phyloP scores from a whole-genome alignment of 1,140 invertebrate species.

The Drosophila repletoides region DNA sequence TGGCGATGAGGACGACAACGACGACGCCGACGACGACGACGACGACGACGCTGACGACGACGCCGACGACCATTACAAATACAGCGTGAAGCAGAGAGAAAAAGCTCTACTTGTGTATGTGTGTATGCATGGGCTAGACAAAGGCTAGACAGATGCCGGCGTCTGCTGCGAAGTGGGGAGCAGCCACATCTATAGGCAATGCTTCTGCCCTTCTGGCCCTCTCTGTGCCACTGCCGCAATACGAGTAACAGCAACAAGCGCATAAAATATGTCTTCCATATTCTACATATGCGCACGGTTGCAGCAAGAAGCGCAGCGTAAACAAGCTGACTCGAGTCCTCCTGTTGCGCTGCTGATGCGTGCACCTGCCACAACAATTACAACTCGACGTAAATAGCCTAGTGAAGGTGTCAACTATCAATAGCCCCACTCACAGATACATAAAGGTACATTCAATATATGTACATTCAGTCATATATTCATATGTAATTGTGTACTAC shows the following conservation, averaged over 20 bases:
- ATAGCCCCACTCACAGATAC: no score
- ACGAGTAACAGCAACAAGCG: background rate
- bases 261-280: background rate
- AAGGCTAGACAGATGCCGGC: conserved; percentile 60
- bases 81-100: conserved; percentile 11
- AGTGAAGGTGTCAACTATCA: no score
- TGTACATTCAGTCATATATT: no score
- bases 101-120: conserved; percentile 8
- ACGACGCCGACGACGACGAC: conserved; percentile 18
- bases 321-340: background rate
- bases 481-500: no score
- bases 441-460: no score
- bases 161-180: background rate
- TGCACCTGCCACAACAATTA: no score
- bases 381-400: no score
- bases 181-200: no score
- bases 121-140: conserved; percentile 55
- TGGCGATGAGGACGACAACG: background rate
- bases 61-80: conserved; percentile 55
- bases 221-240: no score
- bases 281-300: background rate
- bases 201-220: no score
- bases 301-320: background rate
- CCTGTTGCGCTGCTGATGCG: no score
- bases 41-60: background rate